Base-by-base conservation (phyloP, 2,888 invertebrate species). In the Ichneumoninae sp. region DNA sequence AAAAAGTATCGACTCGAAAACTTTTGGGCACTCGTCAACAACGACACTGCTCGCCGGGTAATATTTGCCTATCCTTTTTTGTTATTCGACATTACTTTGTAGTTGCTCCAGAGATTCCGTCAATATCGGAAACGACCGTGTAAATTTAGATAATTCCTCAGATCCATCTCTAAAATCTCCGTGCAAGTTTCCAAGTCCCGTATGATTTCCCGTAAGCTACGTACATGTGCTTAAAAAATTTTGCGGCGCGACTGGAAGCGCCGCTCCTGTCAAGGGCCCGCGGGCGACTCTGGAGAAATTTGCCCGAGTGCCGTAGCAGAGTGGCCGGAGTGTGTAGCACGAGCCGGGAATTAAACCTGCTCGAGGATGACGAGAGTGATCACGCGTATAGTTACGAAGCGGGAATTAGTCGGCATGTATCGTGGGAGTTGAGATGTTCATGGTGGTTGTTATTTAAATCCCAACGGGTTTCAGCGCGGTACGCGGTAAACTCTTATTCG, bases 381-480 rank as follows among this genome's bases (percentile, higher is more conserved):
- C 33, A 76, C 70, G 65, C 68, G 57, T 77, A 50, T 7, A n/a
- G 36, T 52, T 75, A 82, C 80, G 77, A 52, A 72, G 57, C 70
- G 16, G 86, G 89, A 91, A 92, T 92, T 92, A 92, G 89, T 82
- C 82, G 88, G 88, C 90, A 87, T 90, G 90, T 90, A 89, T 86
- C 90, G 82, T 80, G 80, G 52, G 82, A 71, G 85, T 88, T 87
- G 80, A 88, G 88, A 90, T 88, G 89, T 89, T 90, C 89, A 89
- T 87, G 88, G 84, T 82, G 89, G 89, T 87, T 89, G 4, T 47
- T 47, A 16, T 90, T 90, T 89, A 80, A 84, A 70, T 86, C 87
- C 88, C 89, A 76, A 6, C 68, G 87, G 89, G 88, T 80, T 47
- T 80, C 71, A 33, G 7, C 16, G 62, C 62, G 22, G 8, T 26